Percentiles rank a stretch among this genome's conserved stretches.
Evolutionary conservation across 2,797 vertebrate species (phyloP).

Genomic region (Chlorospingus flavigularis): DNA sequence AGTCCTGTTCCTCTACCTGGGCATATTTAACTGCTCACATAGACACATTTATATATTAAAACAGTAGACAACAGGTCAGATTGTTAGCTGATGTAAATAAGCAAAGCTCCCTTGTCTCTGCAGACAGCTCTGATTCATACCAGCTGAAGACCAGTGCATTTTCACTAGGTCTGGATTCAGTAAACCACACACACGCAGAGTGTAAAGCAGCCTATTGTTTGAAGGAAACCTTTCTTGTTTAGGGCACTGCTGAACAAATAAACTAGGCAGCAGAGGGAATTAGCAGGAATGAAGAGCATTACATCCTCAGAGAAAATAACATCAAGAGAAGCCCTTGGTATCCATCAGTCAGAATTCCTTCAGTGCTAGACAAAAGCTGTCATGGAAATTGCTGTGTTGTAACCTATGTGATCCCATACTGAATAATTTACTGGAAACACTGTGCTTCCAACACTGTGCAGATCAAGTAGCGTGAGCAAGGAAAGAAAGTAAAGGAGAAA

Average conservation of each 20-base stretch:
- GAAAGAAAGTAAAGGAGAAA: background rate
- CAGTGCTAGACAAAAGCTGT: background rate
- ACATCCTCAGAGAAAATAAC: constrained; percentile 43
- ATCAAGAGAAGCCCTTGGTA: constrained; percentile 15
- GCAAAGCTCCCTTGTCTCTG: background rate
- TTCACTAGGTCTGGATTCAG: constrained; percentile 45
- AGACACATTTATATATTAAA: background rate
- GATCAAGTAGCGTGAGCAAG: background rate
- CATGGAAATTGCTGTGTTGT: constrained; percentile 6
- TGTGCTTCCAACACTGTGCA: background rate
- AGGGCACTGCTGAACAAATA: constrained; percentile 58
- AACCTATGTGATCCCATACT: background rate
- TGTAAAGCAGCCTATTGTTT: constrained; percentile 57
- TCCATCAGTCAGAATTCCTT: constrained; percentile 48
- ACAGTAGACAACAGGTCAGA: background rate
- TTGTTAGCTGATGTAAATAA: background rate
- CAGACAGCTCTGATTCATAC: constrained; percentile 36
- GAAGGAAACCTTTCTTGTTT: constrained; percentile 52
- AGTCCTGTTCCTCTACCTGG: background rate
- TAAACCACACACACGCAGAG: constrained; percentile 49
- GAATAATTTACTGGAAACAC: constrained; percentile 7
- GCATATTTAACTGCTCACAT: background rate
- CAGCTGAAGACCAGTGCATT: constrained; percentile 25
- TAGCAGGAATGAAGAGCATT: constrained; percentile 55
- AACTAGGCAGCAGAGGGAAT: constrained; percentile 50